Evolutionary conservation across 2,113 vertebrate genomes (phyloP), one percentile per base, ranked within the genome.

Genomic region (Mixornis gularis): DNA sequence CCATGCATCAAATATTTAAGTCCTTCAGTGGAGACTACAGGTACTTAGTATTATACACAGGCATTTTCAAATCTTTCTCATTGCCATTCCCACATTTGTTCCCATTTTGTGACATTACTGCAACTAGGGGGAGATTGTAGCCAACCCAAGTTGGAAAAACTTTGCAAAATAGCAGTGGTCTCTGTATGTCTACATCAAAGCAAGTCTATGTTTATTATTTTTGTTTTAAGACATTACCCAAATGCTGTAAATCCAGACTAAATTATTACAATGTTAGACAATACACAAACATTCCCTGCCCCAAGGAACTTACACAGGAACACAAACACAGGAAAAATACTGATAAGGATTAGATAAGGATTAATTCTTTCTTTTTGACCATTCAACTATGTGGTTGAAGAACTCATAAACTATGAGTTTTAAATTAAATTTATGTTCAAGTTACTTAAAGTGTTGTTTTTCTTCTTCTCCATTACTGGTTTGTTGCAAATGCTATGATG

Each of bases 201-300:
- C 72, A 85, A 55, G 20, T 41, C 53, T 72, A 29, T 82, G 63
- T 95, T 96, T 93, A 76, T 94, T 95, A 89, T 92, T 96, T 96
- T 90, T 92, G 7, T 76, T 93, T 89, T 77, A 95, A 92, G 85
- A 85, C 71, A 69, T 94, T 95, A 89, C 18, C 66, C 82, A 91
- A 95, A 92, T 79, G 51, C 38, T 89, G 58, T 85, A 91, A 95
- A 96, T 79, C 66, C 66, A 95, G 90, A 94, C 85, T 92, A 91
- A 95, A 95, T 95, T 92, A 89, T 85, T 92, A 43, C 76, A 87
- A 81, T 92, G 32, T 53, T 89, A 95, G 94, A 95, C 94, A 93
- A 94, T 93, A 91, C 40, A 89, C 87, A 95, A 96, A 95, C 87
- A 95, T 92, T 79, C 70, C 44, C 70, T 95, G 81, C 81, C 85